These are phyloP conservation scores for Pseudochirops cupreus DNA, from an alignment of 2,797 vertebrate species.

Conservation along the genomic window DNA sequence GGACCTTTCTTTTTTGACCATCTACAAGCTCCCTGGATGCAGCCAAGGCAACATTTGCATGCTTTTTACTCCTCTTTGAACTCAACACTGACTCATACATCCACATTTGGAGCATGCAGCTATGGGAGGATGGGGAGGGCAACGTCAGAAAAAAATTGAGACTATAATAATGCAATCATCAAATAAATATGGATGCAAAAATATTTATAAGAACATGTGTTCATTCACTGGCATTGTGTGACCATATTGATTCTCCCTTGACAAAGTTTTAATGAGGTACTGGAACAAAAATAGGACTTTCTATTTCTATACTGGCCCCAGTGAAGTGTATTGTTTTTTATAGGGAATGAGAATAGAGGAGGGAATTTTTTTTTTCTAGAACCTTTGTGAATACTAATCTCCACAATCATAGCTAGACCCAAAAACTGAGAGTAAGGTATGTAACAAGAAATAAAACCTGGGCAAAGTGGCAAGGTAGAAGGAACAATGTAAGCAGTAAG, in stretches of 20 bases:
- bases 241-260: neutral
- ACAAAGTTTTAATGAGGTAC: neutral
- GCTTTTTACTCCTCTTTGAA: constrained; percentile 48
- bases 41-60: constrained; percentile 2
- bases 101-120: neutral
- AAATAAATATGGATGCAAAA: neutral
- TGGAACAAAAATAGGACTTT: neutral
- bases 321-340: neutral
- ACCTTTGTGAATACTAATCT: neutral
- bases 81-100: neutral
- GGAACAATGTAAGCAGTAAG: neutral
- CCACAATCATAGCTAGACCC: neutral
- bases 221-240: neutral
- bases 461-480: neutral
- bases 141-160: neutral
- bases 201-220: neutral
- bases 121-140: neutral
- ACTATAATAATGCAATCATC: neutral
- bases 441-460: neutral
- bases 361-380: neutral
- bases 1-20: constrained; percentile 68
- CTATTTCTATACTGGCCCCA: neutral
- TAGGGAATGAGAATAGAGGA: neutral
- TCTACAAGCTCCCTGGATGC: constrained; percentile 27
- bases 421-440: neutral